Conservation (phyloP, 37 sponge, comb jelly and placozoan genomes). For the Crambe crambe region DNA sequence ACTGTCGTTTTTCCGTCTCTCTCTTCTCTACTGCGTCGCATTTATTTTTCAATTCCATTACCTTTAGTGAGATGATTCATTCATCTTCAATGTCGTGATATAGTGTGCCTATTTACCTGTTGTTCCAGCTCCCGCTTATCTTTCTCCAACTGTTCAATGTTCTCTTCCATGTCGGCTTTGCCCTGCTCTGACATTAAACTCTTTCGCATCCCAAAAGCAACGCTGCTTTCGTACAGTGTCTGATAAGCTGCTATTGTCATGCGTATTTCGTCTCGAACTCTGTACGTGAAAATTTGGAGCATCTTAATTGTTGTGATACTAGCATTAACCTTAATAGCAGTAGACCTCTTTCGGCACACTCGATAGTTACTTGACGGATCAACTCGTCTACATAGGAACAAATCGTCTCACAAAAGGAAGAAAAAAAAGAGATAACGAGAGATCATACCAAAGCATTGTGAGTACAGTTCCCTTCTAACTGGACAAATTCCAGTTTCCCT, state of each 20-base stretch:
- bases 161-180: constrained; percentile 89
- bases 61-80: constrained; percentile 14
- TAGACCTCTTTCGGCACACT: constrained; percentile 96
- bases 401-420: too few relatives aligned
- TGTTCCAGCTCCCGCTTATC: constrained; percentile 87
- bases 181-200: constrained; percentile 98
- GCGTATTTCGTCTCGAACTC: constrained; percentile 96
- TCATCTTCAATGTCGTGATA: background rate
- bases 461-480: constrained; percentile 97
- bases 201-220: constrained; percentile 98
- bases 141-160: constrained; percentile 63
- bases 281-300: constrained; percentile 5
- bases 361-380: constrained; percentile 95
- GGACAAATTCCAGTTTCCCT: constrained; percentile 99
- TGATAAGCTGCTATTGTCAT: constrained; percentile 99
- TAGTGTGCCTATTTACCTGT: constrained; percentile 25
- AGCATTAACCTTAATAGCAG: constrained; percentile 77
- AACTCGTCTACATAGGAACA: constrained; percentile 98
- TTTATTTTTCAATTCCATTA: constrained; percentile 84
- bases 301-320: background rate
- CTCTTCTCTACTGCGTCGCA: constrained; percentile 98
- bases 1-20: constrained; percentile 87
- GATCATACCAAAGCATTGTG: constrained; percentile 89
- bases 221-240: constrained; percentile 99
- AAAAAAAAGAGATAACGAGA: background rate